A percentile compares a stretch with the other conserved stretches of the same genome.
Evolutionary conservation across 2,888 invertebrate species (phyloP).

Genomic region (Escarpia spicata): DNA sequence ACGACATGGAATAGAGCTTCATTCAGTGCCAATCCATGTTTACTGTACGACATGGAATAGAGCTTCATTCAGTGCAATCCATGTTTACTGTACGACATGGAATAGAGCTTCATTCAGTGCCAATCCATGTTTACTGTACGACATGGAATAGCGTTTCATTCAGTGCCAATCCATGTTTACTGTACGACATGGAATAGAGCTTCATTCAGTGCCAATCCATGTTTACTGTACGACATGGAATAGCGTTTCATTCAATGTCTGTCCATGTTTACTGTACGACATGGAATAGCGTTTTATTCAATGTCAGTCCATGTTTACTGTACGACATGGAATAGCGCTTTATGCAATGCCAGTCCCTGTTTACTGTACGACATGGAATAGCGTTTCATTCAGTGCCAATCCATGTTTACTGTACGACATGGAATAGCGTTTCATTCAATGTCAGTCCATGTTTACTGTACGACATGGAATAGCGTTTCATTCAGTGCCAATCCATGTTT

Average conservation of each 20-base stretch:
- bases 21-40: neutral
- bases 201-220: neutral
- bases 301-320: no score
- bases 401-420: neutral
- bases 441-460: neutral
- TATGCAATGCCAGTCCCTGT: no score
- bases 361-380: no score
- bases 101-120: neutral
- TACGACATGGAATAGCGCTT: no score
- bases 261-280: no score
- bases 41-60: neutral
- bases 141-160: neutral
- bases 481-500: neutral
- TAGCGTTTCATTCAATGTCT: no score
- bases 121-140: neutral
- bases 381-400: no score
- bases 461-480: neutral
- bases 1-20: no score
- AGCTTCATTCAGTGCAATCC: neutral
- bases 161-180: neutral
- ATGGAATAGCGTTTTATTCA: no score
- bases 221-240: no score
- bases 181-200: neutral
- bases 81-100: neutral
- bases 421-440: neutral